These are phyloP conservation scores for Callocephalon fimbriatum DNA, from an alignment of 2,113 vertebrate species.

Conservation along the genomic window DNA sequence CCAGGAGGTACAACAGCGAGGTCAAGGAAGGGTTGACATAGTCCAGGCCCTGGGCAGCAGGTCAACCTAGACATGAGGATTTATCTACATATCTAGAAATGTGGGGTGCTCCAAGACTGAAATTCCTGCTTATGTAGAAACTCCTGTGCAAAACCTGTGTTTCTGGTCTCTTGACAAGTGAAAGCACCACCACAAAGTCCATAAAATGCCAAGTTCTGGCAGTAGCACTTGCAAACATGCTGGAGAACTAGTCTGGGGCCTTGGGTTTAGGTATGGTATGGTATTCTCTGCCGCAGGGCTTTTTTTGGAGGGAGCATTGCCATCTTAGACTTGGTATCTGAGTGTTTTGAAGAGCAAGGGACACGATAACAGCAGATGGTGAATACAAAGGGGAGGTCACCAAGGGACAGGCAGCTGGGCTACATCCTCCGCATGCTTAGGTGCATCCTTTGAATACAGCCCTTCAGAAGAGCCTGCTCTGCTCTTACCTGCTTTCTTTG, in stretches of 20 bases:
- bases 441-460: neutral
- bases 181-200: neutral
- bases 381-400: neutral
- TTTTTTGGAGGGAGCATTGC: neutral
- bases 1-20: neutral
- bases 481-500: neutral
- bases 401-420: neutral
- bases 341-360: neutral
- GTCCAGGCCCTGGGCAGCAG: too few species aligned
- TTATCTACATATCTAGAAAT: neutral
- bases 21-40: neutral
- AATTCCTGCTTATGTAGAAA: neutral
- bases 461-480: neutral
- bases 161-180: neutral
- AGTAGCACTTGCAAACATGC: neutral
- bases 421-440: neutral
- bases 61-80: neutral
- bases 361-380: rapidly evolving
- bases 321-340: neutral
- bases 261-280: rapidly evolving
- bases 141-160: neutral
- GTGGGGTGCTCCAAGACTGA: neutral
- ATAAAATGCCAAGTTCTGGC: neutral
- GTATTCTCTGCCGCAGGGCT: neutral
- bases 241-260: neutral